These are phyloP conservation scores for Cheiracanthium punctorium DNA, from an alignment of 2,888 invertebrate genomes.

Conservation along the genomic window DNA sequence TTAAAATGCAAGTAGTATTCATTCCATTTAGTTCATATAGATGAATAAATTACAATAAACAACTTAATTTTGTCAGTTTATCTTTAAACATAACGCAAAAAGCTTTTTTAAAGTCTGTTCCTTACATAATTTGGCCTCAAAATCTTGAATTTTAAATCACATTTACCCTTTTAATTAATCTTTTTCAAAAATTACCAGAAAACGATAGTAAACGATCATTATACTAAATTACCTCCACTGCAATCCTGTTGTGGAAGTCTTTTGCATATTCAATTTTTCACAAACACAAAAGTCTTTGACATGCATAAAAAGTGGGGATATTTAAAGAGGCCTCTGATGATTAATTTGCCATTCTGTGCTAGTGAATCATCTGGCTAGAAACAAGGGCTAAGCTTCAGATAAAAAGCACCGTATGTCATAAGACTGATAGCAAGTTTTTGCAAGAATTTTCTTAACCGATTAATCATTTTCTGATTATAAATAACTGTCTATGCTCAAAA, in stretches of 20 bases:
- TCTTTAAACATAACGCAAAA: background rate
- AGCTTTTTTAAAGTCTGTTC: background rate
- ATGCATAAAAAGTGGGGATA: slow-evolving; percentile 5
- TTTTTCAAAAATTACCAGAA: background rate
- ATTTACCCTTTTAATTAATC: background rate
- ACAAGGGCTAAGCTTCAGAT: no score
- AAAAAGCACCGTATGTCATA: no score
- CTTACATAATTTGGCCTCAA: background rate
- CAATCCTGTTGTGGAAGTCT: background rate
- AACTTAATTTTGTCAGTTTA: background rate
- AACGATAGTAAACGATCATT: background rate
- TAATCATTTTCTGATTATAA: no score
- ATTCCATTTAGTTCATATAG: no score
- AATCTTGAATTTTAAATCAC: background rate
- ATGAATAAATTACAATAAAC: no score
- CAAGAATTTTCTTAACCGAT: no score
- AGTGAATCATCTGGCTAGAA: no score
- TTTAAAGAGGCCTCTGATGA: slow-evolving; percentile 34
- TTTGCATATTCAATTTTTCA: background rate
- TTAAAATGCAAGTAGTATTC: background rate
- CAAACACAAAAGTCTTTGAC: background rate
- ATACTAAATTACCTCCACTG: background rate
- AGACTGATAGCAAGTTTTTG: no score
- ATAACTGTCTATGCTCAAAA: no score
- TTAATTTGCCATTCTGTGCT: no score